Base-by-base conservation (phyloP, 2,113 vertebrate genomes). In the Rhipidura dahli region DNA sequence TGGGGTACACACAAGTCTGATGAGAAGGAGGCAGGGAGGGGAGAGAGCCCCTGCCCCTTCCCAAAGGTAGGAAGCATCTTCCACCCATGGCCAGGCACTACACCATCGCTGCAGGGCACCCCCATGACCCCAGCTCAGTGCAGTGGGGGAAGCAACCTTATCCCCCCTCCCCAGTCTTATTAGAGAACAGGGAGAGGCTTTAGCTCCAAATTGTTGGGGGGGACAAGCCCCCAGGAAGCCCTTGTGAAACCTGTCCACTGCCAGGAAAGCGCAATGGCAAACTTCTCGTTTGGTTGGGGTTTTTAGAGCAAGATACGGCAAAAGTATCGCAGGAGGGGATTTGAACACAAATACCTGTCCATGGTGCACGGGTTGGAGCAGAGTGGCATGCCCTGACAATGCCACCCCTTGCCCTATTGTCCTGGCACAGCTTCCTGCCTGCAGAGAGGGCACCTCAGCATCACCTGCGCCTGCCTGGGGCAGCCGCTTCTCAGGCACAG, bases 391-490 rank as follows among this genome's bases (percentile, higher is more conserved):
- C 39, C 65, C 69, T 42, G 61, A 12, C 0, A 3, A 3, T 63
- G 49, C 53, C 69, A 77, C 63, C 20, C 5, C 40, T 83, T 9
- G 4, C 31, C 44, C 44, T 6, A 0, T 33, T 8, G 1, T 81
- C 72, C 60, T 80, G 79, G 53, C 76, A 77, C 54, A 80, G 66
- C 51, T 86, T 76, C 39, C 83, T 63, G 21, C 51, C 71, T 37
- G 37, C 60, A 73, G 71, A 86, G 60, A 50, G 85, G 49, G 51
- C 59, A 88, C 63, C 68, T 90, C 80, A 87, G 75, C 79, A 95
- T 88, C 92, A 71, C 22, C 1, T 70, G 80, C 3, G 2, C 89
- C 93, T 93, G 83, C 93, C 86, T 80, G 87, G 73, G 78, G 83
- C 81, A 94, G 93, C 84, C 4, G 0, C 79, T 87, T 89, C 87